Conservation (phyloP, 1,140 invertebrate genomes). For the Drosophila asahinai region DNA sequence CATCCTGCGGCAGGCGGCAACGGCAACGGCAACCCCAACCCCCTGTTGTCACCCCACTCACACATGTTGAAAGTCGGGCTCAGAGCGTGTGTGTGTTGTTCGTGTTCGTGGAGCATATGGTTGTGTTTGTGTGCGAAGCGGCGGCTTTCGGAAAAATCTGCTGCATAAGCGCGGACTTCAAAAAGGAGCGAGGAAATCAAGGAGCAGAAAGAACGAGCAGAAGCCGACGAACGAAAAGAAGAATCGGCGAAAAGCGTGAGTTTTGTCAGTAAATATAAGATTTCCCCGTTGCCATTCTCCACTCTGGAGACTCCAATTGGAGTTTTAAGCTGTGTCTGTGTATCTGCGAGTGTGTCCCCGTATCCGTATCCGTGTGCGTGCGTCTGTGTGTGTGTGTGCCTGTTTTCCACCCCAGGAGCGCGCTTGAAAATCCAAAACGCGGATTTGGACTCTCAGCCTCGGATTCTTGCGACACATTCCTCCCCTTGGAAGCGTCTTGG, state of each 20-base stretch:
- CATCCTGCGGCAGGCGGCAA: not conserved
- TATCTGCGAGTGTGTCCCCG: not conserved
- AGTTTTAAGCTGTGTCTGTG: constrained; percentile 26
- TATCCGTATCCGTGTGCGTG: not conserved
- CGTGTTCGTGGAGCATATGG: constrained; percentile 1
- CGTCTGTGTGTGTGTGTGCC: constrained; percentile 2
- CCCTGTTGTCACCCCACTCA: not conserved
- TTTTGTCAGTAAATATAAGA: not conserved
- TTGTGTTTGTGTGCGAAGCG: not conserved
- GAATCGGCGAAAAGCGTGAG: constrained; percentile 5
- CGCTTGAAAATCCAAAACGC: constrained; percentile 55
- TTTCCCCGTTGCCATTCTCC: not conserved
- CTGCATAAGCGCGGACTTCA: constrained; percentile 15
- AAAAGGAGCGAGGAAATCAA: not conserved
- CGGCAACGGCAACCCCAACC: not conserved
- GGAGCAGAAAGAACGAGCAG: not conserved
- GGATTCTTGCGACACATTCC: constrained; percentile 52
- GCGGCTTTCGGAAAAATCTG: constrained; percentile 20
- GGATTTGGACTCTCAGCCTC: constrained; percentile 30
- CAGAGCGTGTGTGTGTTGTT: constrained; percentile 10
- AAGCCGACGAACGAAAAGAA: not conserved
- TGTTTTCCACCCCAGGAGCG: constrained; percentile 64
- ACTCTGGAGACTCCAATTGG: constrained; percentile 20
- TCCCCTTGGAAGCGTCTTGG: constrained; percentile 51
- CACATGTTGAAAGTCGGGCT: constrained; percentile 33